Evolutionary conservation across 92 coral and sea anemone genomes (phyloP).

Genomic region (Nematostella vectensis): DNA sequence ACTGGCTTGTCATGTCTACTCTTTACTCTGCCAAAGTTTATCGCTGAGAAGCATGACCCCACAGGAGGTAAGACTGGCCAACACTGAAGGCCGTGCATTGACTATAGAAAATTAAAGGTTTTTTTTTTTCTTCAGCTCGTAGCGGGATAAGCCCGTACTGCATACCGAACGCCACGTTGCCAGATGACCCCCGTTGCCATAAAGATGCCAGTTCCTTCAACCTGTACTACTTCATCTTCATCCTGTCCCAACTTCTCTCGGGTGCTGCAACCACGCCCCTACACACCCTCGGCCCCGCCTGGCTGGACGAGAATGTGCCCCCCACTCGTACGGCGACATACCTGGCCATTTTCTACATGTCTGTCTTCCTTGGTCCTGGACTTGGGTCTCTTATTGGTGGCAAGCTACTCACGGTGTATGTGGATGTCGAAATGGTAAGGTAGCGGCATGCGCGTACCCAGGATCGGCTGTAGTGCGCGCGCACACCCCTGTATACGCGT

Average conservation of each 20-base stretch:
- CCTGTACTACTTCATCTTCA: constrained; percentile 14
- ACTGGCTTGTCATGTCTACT: constrained; percentile 25
- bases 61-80: constrained; percentile 19
- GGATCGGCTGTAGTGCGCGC: too few relatives aligned
- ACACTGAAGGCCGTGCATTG: too few relatives aligned
- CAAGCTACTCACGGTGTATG: constrained; percentile 21
- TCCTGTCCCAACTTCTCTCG: constrained; percentile 17
- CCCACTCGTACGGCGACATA: constrained; percentile 12
- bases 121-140: neutral
- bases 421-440: constrained; percentile 17
- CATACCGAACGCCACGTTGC: neutral
- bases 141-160: constrained; percentile 5
- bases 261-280: constrained; percentile 29
- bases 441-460: too few relatives aligned
- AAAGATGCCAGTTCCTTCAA: neutral
- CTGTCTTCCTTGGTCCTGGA: constrained; percentile 24
- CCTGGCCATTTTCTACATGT: constrained; percentile 18
- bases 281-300: constrained; percentile 23
- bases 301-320: constrained; percentile 33
- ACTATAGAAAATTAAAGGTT: too few relatives aligned
- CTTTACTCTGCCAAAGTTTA: constrained; percentile 18
- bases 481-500: too few relatives aligned
- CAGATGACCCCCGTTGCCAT: constrained; percentile 1
- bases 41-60: constrained; percentile 9
- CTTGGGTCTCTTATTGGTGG: constrained; percentile 28